Conservation (phyloP, 2,888 invertebrate species). For the Melolontha melolontha region DNA sequence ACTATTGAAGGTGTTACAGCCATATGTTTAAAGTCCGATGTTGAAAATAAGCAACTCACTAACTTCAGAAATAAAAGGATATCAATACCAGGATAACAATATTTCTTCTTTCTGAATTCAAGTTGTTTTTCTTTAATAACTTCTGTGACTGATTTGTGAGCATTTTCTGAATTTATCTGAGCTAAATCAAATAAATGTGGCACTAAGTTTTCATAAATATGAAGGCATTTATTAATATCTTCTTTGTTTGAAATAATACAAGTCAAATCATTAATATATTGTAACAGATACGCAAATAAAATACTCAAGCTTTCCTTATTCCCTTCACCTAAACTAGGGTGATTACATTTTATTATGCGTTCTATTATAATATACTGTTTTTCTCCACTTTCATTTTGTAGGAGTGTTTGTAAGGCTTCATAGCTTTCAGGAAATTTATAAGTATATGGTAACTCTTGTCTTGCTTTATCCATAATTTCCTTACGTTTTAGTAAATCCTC, state of each 20-base stretch:
- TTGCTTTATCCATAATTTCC: conserved; percentile 69
- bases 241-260: conserved; percentile 59
- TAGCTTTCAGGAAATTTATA: conserved; percentile 73
- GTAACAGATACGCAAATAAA: conserved; percentile 81
- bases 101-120: conserved; percentile 71
- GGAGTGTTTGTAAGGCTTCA: conserved; percentile 72
- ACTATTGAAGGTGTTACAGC: conserved; percentile 87
- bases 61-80: conserved; percentile 86
- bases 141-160: conserved; percentile 76
- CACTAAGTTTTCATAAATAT: conserved; percentile 65
- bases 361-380: conserved; percentile 81
- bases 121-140: conserved; percentile 80
- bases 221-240: conserved; percentile 67
- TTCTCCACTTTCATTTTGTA: conserved; percentile 72
- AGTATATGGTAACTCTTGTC: conserved; percentile 71
- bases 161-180: conserved; percentile 76
- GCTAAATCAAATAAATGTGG: conserved; percentile 77
- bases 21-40: conserved; percentile 91
- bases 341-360: conserved; percentile 88
- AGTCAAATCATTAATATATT: conserved; percentile 80
- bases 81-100: conserved; percentile 74
- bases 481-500: conserved; percentile 62
- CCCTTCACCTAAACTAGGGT: conserved; percentile 81
- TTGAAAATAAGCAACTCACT: conserved; percentile 84
- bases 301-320: conserved; percentile 83